Evolutionary conservation across 2,113 vertebrate genomes (phyloP).

Genomic region (Himantopus leucocephalus): DNA sequence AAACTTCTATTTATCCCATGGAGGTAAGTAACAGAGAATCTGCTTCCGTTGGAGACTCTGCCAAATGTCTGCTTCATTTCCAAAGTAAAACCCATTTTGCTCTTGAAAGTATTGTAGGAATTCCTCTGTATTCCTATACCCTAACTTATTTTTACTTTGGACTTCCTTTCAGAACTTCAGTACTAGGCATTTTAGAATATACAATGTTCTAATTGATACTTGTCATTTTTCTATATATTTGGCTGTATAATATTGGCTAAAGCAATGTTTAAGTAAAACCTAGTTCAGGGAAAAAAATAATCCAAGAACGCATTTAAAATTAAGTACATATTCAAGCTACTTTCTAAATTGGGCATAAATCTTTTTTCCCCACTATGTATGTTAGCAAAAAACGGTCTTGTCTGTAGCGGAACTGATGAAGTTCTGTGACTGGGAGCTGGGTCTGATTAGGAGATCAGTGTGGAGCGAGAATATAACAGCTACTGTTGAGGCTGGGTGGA

Average conservation of each 20-base stretch:
- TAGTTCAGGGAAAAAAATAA: not conserved
- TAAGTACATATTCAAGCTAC: not conserved
- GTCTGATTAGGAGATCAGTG: not conserved
- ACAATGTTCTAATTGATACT: not conserved
- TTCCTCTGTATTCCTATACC: not conserved
- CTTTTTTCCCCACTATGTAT: not conserved
- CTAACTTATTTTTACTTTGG: not conserved
- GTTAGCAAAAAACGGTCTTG: not conserved
- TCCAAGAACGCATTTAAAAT: not conserved
- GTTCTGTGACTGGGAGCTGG: not conserved
- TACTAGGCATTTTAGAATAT: not conserved
- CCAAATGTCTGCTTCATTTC: not conserved
- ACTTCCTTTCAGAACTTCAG: not conserved
- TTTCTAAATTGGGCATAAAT: not conserved
- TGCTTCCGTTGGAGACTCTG: not conserved
- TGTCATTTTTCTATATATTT: not conserved
- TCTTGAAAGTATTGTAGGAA: not conserved
- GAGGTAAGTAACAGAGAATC: slow-evolving; percentile 77
- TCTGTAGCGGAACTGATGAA: not conserved
- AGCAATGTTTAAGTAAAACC: not conserved
- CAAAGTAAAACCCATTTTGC: not conserved
- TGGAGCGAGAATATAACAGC: not conserved
- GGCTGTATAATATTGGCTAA: not conserved
- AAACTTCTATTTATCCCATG: slow-evolving; percentile 97
- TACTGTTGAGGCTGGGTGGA: not conserved